Base-by-base conservation (phyloP, 2,888 invertebrate genomes). In the Lasioglossum marginatum region DNA sequence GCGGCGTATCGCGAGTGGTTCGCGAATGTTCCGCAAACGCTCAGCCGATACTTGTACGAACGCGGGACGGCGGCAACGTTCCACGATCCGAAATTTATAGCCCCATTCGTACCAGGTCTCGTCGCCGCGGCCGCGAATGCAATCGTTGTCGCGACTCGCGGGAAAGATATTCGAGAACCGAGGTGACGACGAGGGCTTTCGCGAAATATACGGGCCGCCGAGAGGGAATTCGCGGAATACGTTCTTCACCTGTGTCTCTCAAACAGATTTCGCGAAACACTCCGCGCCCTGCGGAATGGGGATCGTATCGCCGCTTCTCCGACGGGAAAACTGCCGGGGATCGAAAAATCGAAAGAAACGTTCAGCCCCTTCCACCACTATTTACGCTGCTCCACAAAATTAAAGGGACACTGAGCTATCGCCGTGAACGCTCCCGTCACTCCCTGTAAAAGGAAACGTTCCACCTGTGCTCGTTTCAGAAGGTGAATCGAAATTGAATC, bases 81-180 rank as follows among this genome's bases (percentile, higher is more conserved):
- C 2, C 80, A 85, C 82, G 84, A 87, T 79, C 43, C 71, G 72
- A 85, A 87, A 89, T 91, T 90, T 91, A 90, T 89, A 79, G 66
- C 73, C 52, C 81, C 91, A 84, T 89, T 90, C 88, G 81, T 80
- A 63, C 73, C 78, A 75, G 60, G 52, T 74, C 48, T 48, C 48
- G 45, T 23, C n/a, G 57, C 72, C 60, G 63, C 60, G 68, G 37
- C 52, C 40, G 74, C 77, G 60, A 66, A 63, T 74, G 73, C 82
- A 82, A 86, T 90, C 85, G 82, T 88, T 77, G 81, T 66, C 84
- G 86, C 63, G 63, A 63, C 63, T 63, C 63, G 63, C 73, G 82
- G 84, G 81, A 75, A 84, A 85, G 83, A 87, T 89, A 85, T 79
- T 86, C 81, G 83, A 48, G 79, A 75, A 84, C 82, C 82, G 83